Conservation (phyloP, 2,113 vertebrate species). For the Etheostoma spectabile region DNA sequence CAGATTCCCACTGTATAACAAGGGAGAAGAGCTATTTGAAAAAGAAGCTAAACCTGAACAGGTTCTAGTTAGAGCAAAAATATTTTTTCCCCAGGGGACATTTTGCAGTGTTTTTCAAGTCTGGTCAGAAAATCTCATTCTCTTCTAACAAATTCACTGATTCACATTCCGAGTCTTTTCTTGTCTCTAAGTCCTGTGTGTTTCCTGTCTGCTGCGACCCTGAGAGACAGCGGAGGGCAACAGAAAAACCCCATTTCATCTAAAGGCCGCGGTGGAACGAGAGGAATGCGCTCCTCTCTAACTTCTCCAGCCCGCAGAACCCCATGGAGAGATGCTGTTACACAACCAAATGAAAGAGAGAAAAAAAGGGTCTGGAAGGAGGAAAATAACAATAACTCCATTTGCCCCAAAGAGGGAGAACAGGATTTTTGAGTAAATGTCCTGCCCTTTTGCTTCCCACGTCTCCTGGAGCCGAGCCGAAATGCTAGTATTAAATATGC, state of each 20-base stretch:
- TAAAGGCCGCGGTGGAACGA: conserved; percentile 60
- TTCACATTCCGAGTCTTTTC: conserved; percentile 41
- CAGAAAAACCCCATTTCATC: conserved; percentile 47
- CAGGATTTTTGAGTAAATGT: conserved; percentile 64
- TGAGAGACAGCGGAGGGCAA: conserved; percentile 37
- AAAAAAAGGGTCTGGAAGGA: conserved; percentile 31
- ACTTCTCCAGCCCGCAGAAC: conserved; percentile 54
- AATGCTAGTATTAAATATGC: conserved; percentile 73
- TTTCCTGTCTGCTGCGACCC: conserved; percentile 50
- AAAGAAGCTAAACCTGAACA: background rate
- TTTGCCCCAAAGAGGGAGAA: conserved; percentile 55
- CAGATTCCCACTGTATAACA: conserved; percentile 25
- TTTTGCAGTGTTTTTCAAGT: conserved; percentile 5
- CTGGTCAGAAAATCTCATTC: conserved; percentile 9
- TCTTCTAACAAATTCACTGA: background rate
- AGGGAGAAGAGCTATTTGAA: background rate
- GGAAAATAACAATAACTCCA: conserved; percentile 66
- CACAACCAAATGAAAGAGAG: conserved; percentile 60
- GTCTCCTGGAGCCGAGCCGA: conserved; percentile 38
- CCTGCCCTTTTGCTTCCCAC: conserved; percentile 56
- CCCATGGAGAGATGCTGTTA: conserved; percentile 60
- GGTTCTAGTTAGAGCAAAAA: background rate
- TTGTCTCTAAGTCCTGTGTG: conserved; percentile 31
- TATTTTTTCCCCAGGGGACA: background rate
- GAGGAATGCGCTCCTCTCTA: conserved; percentile 68